Evolutionary conservation across 2,888 invertebrate species (phyloP).

Genomic region (Rhagophthalmus giganteus): DNA sequence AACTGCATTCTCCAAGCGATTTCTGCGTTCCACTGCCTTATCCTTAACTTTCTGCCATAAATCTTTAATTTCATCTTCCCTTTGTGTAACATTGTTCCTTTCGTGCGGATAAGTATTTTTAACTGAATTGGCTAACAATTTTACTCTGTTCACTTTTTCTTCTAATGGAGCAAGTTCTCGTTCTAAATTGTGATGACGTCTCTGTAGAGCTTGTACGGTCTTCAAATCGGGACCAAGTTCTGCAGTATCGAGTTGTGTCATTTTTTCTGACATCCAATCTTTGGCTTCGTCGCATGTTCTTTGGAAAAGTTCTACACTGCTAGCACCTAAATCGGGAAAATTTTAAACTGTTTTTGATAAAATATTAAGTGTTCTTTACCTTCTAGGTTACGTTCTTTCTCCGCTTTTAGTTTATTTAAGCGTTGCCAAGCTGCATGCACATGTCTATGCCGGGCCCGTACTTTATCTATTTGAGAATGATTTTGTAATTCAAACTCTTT

Average conservation of each 20-base stretch:
- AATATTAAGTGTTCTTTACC: slow-evolving; percentile 55
- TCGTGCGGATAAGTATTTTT: slow-evolving; percentile 92
- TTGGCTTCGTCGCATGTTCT: slow-evolving; percentile 95
- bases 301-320: slow-evolving; percentile 91
- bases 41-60: slow-evolving; percentile 87
- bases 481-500: slow-evolving; percentile 80
- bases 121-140: slow-evolving; percentile 85
- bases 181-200: slow-evolving; percentile 90
- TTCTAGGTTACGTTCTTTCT: slow-evolving; percentile 89
- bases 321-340: slow-evolving; percentile 40
- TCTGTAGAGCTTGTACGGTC: slow-evolving; percentile 88
- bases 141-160: slow-evolving; percentile 89
- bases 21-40: slow-evolving; percentile 81
- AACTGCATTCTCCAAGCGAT: slow-evolving; percentile 88
- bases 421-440: slow-evolving; percentile 89
- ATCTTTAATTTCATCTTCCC: slow-evolving; percentile 82
- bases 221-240: slow-evolving; percentile 83
- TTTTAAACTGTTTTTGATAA: slow-evolving; percentile 1
- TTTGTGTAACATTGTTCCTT: slow-evolving; percentile 77
- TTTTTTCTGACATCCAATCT: slow-evolving; percentile 98
- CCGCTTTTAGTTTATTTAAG: slow-evolving; percentile 80
- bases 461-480: slow-evolving; percentile 85
- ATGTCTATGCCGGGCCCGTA: slow-evolving; percentile 75
- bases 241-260: slow-evolving; percentile 80
- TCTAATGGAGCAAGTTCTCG: slow-evolving; percentile 91